Base-by-base conservation (phyloP, 2,888 invertebrate genomes). In the Folsomia candida region DNA sequence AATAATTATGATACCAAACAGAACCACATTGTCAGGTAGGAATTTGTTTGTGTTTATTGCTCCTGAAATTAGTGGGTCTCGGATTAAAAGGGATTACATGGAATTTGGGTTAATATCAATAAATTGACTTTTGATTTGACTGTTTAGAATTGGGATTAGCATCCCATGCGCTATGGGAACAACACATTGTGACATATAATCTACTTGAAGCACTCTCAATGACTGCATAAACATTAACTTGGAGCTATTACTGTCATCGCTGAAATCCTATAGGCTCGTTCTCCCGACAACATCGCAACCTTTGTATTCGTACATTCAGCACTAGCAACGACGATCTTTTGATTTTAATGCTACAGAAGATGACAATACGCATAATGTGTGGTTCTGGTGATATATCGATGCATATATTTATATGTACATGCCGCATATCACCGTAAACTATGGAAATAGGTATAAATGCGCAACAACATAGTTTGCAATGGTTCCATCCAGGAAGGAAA, bases 51-150 rank as follows among this genome's bases (percentile, higher is more conserved):
- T 47, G n/a, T n/a, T n/a, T n/a, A n/a, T 47, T 9, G 47, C 18
- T 9, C 9, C 9, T 47, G 47, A 47, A 47, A 47, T 47, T 47
- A 47, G 9, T 47, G 47, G 47, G 47, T 9, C 47, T 11, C 9
- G 47, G 47, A 47, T 47, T n/a, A 24, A 4, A 6, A 59, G 59
- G 25, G 25, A 24, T 59, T 59, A 59, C 25, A 4, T 25, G 59
- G 59, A 59, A 59, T 59, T 59, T 25, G 22, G 25, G 25, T 24
- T 59, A 59, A 6, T 59, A 59, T 24, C 59, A 59, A 59, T 59
- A 59, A 59, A 59, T 59, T 47, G 47, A 47, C 47, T 47, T 47
- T 47, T 47, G 47, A 47, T 47, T 47, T 47, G 47, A 47, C 47
- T 47, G 47, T 47, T 47, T 47, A 18, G 18, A 18, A 47, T 47